A percentile compares a stretch with the other conserved stretches of the same genome.
These are phyloP conservation scores for Porites divaricata DNA, from an alignment of 92 coral and sea anemone genomes.

Conservation along the genomic window DNA sequence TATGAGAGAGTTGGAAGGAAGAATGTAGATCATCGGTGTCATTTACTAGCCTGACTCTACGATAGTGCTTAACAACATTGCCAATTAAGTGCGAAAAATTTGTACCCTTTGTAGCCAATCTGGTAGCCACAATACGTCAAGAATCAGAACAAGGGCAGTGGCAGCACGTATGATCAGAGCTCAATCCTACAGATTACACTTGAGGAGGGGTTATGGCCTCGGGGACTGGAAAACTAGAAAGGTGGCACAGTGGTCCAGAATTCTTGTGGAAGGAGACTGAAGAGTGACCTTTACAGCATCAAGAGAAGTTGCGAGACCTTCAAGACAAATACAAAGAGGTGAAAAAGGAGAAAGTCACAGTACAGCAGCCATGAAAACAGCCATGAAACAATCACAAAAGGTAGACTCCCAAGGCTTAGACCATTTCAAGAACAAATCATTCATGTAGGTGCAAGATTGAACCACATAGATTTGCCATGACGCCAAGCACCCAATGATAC, in stretches of 20 bases:
- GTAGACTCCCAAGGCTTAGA: constrained; percentile 18
- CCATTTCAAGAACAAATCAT: constrained; percentile 47
- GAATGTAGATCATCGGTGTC: too few relatives aligned
- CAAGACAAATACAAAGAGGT: constrained; percentile 49
- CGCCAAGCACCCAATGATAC: constrained; percentile 45
- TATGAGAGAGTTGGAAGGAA: too few relatives aligned
- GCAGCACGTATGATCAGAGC: too few relatives aligned
- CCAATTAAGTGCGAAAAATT: too few relatives aligned
- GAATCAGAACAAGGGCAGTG: too few relatives aligned
- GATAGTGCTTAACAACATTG: too few relatives aligned
- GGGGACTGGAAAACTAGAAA: constrained; percentile 52
- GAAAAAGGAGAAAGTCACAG: constrained; percentile 29
- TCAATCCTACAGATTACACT: too few relatives aligned
- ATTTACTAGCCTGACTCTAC: too few relatives aligned
- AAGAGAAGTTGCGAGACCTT: constrained; percentile 26
- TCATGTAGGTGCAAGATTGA: constrained; percentile 52
- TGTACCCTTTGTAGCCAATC: too few relatives aligned
- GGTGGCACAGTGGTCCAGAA: constrained; percentile 64
- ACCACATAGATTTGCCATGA: constrained; percentile 40
- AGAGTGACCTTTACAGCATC: constrained; percentile 71
- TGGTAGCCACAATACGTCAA: too few relatives aligned
- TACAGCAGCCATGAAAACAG: constrained; percentile 36
- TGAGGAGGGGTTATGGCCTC: too few relatives aligned
- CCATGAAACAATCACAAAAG: background rate
- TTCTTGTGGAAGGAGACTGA: constrained; percentile 54